Percentiles rank a stretch among this genome's conserved stretches.
These are phyloP conservation scores for Ceyx melanurus DNA, from an alignment of 2,113 vertebrate species.

Conservation along the genomic window DNA sequence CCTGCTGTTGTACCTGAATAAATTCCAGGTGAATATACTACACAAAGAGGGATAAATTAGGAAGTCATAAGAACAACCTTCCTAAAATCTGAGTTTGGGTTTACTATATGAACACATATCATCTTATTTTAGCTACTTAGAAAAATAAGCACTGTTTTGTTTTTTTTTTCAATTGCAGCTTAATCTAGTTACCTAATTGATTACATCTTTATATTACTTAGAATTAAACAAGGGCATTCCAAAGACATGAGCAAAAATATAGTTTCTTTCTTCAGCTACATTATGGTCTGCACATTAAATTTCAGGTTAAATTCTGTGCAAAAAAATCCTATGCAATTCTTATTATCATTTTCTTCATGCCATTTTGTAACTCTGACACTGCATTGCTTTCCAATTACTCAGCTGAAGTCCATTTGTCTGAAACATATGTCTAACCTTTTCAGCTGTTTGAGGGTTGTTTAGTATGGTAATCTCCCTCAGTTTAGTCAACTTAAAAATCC, in stretches of 20 bases:
- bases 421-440: conserved; percentile 19
- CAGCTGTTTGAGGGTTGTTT: not conserved
- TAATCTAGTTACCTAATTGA: not conserved
- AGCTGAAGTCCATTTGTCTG: not conserved
- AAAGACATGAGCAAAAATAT: not conserved
- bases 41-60: not conserved
- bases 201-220: not conserved
- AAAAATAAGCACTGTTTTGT: not conserved
- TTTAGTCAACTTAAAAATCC: conserved; percentile 19
- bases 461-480: not conserved
- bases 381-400: not conserved
- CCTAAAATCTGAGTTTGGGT: not conserved
- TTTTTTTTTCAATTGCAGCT: not conserved
- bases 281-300: not conserved
- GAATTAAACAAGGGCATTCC: not conserved
- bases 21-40: not conserved
- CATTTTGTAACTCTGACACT: not conserved
- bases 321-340: not conserved
- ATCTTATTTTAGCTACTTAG: not conserved
- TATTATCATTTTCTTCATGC: not conserved
- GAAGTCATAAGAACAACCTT: not conserved
- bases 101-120: not conserved
- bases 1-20: not conserved
- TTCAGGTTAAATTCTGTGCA: not conserved
- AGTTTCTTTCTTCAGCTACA: not conserved